Evolutionary conservation across 2,888 invertebrate species (phyloP), one percentile per base, ranked within the genome.

Genomic region (Hydrotaea cyrtoneurina): DNA sequence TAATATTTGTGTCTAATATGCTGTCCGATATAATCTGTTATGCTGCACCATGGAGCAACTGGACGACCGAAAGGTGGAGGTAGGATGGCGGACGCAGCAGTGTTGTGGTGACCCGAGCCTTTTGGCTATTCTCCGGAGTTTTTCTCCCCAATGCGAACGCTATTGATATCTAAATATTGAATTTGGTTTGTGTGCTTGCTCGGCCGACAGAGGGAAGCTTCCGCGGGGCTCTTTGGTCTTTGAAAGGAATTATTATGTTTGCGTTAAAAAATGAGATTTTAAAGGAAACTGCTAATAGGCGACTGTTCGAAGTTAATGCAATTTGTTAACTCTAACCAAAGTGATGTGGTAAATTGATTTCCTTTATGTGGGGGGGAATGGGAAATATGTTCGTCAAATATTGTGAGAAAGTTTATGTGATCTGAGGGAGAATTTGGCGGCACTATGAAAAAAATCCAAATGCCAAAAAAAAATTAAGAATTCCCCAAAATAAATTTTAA

Each of bases 1-100:
- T 77, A 85, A 80, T 82, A 75, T 79, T 81, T 79, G 79, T 80
- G 82, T 82, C 82, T 85, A 85, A 85, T 77, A 85, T 74, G 57
- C 85, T 85, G 82, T 82, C 77, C 69, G 82, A 82, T 74, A 64
- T 43, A 82, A 85, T 85, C 85, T 62, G 76, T 82, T 79, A 73
- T 79, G 36, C 23, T 39, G n/a, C 36, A n/a, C n/a, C n/a, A n/a
- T n/a, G n/a, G n/a, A 15, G 57, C 5, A 57, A 26, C 31, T 17
- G 21, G 17, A 15, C 5, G 36, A 62, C 15, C 13, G 59, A 11
- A 21, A 13, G 23, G 19, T n/a, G n/a, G n/a, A n/a, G n/a, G n/a
- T n/a, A 31, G 31, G 31, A 31, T n/a, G n/a, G 31, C 31, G 31
- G 31, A 7, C 31, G 31, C 31, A 31, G 31, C 31, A 11, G 39